Conservation (phyloP, 2,888 invertebrate genomes). For the Mellilla xanthometata region DNA sequence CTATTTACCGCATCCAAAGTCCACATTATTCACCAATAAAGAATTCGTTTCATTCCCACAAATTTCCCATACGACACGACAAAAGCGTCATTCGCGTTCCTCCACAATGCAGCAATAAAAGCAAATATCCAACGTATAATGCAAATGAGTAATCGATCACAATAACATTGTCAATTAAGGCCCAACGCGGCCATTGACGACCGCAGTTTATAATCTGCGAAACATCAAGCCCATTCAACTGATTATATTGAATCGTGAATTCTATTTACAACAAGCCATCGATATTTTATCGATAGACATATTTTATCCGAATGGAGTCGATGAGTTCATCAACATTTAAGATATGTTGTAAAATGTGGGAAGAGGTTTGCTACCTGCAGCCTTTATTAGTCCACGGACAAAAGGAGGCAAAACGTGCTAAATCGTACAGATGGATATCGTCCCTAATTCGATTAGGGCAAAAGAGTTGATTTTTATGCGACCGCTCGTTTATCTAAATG, state of each 20-base stretch:
- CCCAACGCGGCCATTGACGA: conserved; percentile 25
- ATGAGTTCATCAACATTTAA: conserved; percentile 77
- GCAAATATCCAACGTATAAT: conserved; percentile 28
- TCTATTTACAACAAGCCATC: conserved; percentile 50
- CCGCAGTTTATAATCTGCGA: conserved; percentile 38
- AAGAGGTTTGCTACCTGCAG: conserved; percentile 70
- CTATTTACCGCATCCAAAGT: not conserved
- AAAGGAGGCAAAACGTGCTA: conserved; percentile 79
- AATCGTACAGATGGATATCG: conserved; percentile 76
- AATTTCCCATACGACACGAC: conserved; percentile 13
- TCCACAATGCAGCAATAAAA: conserved; percentile 29
- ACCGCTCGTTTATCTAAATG: conserved; percentile 74
- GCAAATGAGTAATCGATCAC: conserved; percentile 34
- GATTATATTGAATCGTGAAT: conserved; percentile 51
- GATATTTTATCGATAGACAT: conserved; percentile 55
- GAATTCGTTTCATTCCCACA: conserved; percentile 16
- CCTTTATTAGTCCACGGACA: conserved; percentile 71
- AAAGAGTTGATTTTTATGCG: conserved; percentile 79
- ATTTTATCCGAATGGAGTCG: conserved; percentile 57
- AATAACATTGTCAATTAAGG: conserved; percentile 34
- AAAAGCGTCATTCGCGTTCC: conserved; percentile 13
- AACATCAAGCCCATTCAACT: conserved; percentile 40
- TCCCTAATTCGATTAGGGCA: conserved; percentile 79
- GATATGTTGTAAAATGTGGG: conserved; percentile 61
- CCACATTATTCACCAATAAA: conserved; percentile 9